Evolutionary conservation across 2,888 invertebrate species (phyloP).

Genomic region (Danaus chrysippus): DNA sequence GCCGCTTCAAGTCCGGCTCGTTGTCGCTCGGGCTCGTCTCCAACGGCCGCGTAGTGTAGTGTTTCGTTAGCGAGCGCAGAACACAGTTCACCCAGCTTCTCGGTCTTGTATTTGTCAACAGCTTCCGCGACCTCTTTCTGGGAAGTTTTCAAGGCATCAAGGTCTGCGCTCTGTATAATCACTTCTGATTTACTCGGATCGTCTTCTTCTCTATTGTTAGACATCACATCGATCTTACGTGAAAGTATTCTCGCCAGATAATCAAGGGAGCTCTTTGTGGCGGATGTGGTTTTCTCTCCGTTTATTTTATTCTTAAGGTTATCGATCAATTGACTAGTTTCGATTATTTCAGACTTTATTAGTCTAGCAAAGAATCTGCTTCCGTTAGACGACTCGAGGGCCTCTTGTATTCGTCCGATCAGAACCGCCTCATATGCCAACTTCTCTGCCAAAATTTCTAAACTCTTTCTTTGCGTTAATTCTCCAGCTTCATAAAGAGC

Average conservation of each 20-base stretch:
- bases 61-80: conserved; percentile 85
- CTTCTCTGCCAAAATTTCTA: conserved; percentile 87
- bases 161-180: conserved; percentile 66
- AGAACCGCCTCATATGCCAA: conserved; percentile 89
- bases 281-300: conserved; percentile 67
- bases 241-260: conserved; percentile 87
- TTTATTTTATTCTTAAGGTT: conserved; percentile 83
- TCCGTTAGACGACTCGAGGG: conserved; percentile 79
- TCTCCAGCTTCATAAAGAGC: conserved; percentile 82
- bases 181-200: conserved; percentile 55
- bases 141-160: conserved; percentile 72
- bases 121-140: conserved; percentile 82
- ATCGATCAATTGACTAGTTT: conserved; percentile 87
- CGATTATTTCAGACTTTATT: conserved; percentile 83
- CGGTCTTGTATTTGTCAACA: conserved; percentile 82
- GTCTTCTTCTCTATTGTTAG: conserved; percentile 47
- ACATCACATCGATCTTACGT: conserved; percentile 80
- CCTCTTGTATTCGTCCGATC: conserved; percentile 83
- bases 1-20: conserved; percentile 78
- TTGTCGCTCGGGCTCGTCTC: conserved; percentile 64
- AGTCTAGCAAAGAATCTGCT: conserved; percentile 80
- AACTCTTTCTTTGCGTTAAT: conserved; percentile 82
- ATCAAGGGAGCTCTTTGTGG: conserved; percentile 78
- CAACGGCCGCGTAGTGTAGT: conserved; percentile 76
- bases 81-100: conserved; percentile 84